Base-by-base conservation (phyloP, 2,113 vertebrate genomes). In the Oryzias melastigma region DNA sequence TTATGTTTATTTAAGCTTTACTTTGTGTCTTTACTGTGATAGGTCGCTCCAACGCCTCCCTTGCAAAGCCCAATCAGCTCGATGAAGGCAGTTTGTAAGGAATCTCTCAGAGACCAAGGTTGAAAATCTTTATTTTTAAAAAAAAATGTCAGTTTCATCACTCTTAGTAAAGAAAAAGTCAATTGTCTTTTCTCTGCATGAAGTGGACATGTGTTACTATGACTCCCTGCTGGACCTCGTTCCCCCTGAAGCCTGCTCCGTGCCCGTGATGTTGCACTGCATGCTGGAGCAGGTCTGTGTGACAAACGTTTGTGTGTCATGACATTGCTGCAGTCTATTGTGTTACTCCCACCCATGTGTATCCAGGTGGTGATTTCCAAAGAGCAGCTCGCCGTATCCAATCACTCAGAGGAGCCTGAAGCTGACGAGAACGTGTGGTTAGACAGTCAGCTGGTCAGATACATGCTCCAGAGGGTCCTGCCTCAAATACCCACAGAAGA, bases 261-360 rank as follows among this genome's bases (percentile, higher is more conserved):
- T 96, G 51, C 71, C 95, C 3, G 84, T 99, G 29, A 88, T 98
- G 14, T 62, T 98, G 55, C 82, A 93, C 62, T 95, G 94, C 71
- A 89, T 98, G 83, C 76, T 98, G 53, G 94, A 98, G 55, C 96
- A 99, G 94, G 96, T 97, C 20, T 50, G 44, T 51, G 4, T 47
- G 19, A 7, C 12, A 49, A 5, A 18, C 13, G 14, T 35, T 12
- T 35, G 10, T 35, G 10, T 35, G 7, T 35, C 35, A 35, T 35
- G 35, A 35, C 35, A 35, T 35, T 35, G 35, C 8, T 35, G 35
- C 35, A 35, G 35, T 35, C 35, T 35, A 8, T 10, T 35, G 10
- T 3, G 35, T 35, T 35, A 35, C 10, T 12, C 35, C 35, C 8
- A 22, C 27, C 16, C 71, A 18, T 73, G 50, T 68, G 62, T 73